Conservation (phyloP, 2,113 vertebrate species). For the Aythya baeri region DNA sequence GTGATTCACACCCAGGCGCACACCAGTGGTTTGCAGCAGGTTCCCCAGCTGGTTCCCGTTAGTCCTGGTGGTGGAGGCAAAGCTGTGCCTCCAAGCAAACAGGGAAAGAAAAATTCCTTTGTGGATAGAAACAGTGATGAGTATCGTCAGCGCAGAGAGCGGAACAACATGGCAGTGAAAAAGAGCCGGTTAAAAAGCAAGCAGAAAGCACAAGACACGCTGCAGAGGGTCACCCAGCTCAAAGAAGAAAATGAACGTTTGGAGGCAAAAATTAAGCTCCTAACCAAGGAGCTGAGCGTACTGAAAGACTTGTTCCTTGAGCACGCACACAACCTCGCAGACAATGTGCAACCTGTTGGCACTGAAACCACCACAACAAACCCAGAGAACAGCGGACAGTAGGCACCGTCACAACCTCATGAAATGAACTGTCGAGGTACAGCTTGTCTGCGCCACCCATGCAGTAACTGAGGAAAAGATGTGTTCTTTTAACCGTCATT, state of each 20-base stretch:
- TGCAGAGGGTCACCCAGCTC: conserved; percentile 95
- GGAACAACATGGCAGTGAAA: conserved; percentile 98
- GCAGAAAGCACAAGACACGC: conserved; percentile 95
- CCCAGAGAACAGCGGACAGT: conserved; percentile 68
- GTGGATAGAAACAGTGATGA: conserved; percentile 94
- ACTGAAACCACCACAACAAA: conserved; percentile 73
- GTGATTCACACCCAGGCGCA: conserved; percentile 85
- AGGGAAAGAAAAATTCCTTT: conserved; percentile 83
- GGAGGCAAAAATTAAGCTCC: conserved; percentile 97
- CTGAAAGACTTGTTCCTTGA: conserved; percentile 99
- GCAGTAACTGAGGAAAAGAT: background rate
- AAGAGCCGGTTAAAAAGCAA: conserved; percentile 98
- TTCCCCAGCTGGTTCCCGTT: conserved; percentile 86
- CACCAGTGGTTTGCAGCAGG: conserved; percentile 84
- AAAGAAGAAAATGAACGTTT: conserved; percentile 99
- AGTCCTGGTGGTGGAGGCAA: conserved; percentile 86
- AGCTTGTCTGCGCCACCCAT: background rate
- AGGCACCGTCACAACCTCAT: background rate
- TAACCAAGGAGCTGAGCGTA: conserved; percentile 97
- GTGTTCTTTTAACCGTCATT: background rate
- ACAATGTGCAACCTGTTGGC: conserved; percentile 87
- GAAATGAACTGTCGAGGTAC: conserved; percentile 13
- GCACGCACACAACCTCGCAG: conserved; percentile 95
- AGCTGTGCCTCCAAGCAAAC: conserved; percentile 85
- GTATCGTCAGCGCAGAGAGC: conserved; percentile 91